phyloP scores from a whole-genome alignment of 1,140 invertebrate species.

The Drosophila virilis region DNA sequence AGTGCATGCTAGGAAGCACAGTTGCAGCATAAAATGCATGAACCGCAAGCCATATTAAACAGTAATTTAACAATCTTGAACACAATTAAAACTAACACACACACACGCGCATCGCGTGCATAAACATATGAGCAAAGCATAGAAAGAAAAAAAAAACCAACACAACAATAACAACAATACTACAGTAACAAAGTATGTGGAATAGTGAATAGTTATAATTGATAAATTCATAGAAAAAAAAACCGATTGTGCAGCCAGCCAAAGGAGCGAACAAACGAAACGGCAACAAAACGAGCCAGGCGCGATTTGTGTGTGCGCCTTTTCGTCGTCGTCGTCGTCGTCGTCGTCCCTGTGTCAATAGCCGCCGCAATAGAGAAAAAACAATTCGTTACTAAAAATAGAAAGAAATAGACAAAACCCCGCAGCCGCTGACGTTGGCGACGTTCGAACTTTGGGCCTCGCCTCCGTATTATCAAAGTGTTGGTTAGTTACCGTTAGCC shows the following conservation, averaged over 20 bases:
- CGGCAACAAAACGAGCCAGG: slow-evolving; percentile 20
- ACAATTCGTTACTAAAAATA: slow-evolving; percentile 70
- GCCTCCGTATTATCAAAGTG: slow-evolving; percentile 11
- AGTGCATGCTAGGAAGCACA: neutral
- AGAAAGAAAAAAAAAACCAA: slow-evolving; percentile 16
- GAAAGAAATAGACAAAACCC: slow-evolving; percentile 63
- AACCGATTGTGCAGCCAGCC: neutral
- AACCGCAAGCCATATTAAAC: slow-evolving; percentile 1
- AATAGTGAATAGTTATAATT: slow-evolving; percentile 52
- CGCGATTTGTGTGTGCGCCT: slow-evolving; percentile 11
- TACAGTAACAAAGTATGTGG: slow-evolving; percentile 20
- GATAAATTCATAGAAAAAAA: slow-evolving; percentile 46
- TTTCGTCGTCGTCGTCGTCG: neutral
- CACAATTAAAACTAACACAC: slow-evolving; percentile 28
- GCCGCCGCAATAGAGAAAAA: slow-evolving; percentile 7
- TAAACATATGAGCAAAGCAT: slow-evolving; percentile 40
- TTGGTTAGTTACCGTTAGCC: slow-evolving; percentile 26
- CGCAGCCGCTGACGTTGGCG: slow-evolving; percentile 20
- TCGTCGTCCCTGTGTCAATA: slow-evolving; percentile 31
- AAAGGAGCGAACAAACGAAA: slow-evolving; percentile 19
- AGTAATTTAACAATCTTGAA: slow-evolving; percentile 33
- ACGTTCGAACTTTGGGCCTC: slow-evolving; percentile 18
- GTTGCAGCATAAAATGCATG: slow-evolving; percentile 38
- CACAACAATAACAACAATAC: slow-evolving; percentile 18
- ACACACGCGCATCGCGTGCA: slow-evolving; percentile 40